Evolutionary conservation across 1,140 invertebrate species (phyloP), one percentile per base, ranked within the genome.

Genomic region (Phthorimaea operculella): DNA sequence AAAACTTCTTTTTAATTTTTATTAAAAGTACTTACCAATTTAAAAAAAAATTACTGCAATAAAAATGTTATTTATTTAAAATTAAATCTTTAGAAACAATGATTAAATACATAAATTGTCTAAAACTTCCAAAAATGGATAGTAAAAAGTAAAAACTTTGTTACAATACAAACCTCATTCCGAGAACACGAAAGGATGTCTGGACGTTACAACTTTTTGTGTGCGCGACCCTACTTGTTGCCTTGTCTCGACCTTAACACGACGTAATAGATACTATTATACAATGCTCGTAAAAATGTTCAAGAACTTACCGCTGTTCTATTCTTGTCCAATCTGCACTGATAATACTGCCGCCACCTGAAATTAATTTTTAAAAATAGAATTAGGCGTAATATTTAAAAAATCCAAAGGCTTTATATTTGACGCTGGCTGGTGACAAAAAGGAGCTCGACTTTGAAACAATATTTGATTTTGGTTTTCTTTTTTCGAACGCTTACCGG

Each of bases 401-500:
- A 4, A 4, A 28, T 28, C 2, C 21, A 42, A 42, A 42, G 9
- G 3, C 1, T 4, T 42, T 2, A 28, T 28, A 4, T 28, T 28
- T 28, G 2, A 28, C 21, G 2, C 21, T 28, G 21, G 21, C 21
- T 28, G 21, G 21, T 28, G 6, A 28, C 21, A 28, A 28, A 28
- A 28, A 28, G 2, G 21, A 28, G 6, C 21, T 28, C 21, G 21
- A 28, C 2, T 6, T 28, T 28, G 21, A 28, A 6, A 28, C 2
- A 28, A 28, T 28, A 28, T 28, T 28, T 28, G 21, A 28, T 4
- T 28, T 28, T 28, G 21, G 21, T 28, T 28, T 28, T 28, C 21
- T 28, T 28, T n/a, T 28, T 28, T 47, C 11, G 44, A 47, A 39
- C 49, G 52, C 74, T 76, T 59, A 79, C 74, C 67, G 58, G 57